Evolutionary conservation across 2,113 vertebrate species (phyloP).

Genomic region (Mus pahari): DNA sequence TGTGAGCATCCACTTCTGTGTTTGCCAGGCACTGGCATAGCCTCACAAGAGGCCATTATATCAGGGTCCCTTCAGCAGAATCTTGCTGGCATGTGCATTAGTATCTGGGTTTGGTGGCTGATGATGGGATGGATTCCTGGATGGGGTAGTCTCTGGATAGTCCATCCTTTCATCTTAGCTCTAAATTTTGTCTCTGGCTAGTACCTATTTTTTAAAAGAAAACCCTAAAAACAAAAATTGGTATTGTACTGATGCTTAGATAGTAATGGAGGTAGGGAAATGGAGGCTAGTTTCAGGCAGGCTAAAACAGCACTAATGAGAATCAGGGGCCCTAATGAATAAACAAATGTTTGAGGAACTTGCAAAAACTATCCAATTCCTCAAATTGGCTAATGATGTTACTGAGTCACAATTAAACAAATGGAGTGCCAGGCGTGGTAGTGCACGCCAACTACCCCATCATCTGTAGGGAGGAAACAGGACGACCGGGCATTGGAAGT

Average conservation of each 20-base stretch:
- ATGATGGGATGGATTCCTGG: no score
- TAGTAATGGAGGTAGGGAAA: constrained; percentile 32
- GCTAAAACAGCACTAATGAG: neutral
- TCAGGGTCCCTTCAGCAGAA: no score
- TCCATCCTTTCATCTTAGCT: no score
- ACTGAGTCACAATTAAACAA: neutral
- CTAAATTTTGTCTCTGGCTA: no score
- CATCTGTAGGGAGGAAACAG: neutral
- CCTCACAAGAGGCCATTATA: no score
- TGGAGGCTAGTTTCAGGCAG: constrained; percentile 12
- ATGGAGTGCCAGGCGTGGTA: neutral
- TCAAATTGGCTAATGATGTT: neutral
- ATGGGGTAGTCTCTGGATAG: no score
- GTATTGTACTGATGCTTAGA: constrained; percentile 27
- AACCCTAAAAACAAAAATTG: constrained; percentile 6
- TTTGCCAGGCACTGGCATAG: no score
- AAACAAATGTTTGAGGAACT: constrained; percentile 52
- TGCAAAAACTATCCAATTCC: neutral
- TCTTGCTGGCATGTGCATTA: no score
- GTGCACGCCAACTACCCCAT: neutral
- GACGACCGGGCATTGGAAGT: neutral
- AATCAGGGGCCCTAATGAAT: constrained; percentile 27
- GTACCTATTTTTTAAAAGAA: constrained; percentile 54
- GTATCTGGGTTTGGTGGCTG: no score
- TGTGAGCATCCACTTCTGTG: no score